Conservation (phyloP, 1,140 invertebrate genomes). For the Bombus cullumanus region DNA sequence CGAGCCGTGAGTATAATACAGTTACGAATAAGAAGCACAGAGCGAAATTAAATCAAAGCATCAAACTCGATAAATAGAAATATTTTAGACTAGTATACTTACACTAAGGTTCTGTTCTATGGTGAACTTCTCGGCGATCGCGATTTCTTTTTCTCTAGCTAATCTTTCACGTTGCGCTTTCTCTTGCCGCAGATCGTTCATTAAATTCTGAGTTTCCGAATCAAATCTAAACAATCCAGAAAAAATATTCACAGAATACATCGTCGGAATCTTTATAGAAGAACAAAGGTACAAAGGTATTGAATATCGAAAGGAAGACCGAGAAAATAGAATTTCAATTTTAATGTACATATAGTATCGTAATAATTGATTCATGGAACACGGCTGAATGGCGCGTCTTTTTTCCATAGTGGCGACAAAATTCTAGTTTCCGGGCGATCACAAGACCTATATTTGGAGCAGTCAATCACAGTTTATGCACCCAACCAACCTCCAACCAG, state of each 20-base stretch:
- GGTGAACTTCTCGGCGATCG: constrained; percentile 92
- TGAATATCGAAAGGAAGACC: no score
- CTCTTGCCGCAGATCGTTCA: constrained; percentile 93
- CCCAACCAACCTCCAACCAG: constrained; percentile 31
- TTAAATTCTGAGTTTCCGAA: constrained; percentile 91
- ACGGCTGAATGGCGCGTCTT: no score
- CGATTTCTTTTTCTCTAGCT: constrained; percentile 92
- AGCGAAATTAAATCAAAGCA: neutral
- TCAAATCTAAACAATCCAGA: constrained; percentile 87
- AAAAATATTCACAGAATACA: neutral
- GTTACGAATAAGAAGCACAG: constrained; percentile 2
- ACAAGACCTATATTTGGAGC: constrained; percentile 28
- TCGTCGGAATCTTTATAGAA: no score
- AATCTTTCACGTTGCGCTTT: constrained; percentile 89
- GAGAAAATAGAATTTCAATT: neutral
- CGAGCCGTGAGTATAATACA: neutral
- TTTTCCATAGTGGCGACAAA: neutral
- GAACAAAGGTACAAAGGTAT: no score
- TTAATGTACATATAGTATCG: no score
- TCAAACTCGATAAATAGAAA: neutral
- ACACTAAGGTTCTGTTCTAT: constrained; percentile 93
- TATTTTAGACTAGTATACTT: constrained; percentile 77
- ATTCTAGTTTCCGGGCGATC: constrained; percentile 15
- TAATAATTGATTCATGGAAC: neutral
- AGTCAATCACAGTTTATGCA: constrained; percentile 55